Evolutionary conservation across 2,888 invertebrate genomes (phyloP).

Genomic region (Ichneumon xanthorius): DNA sequence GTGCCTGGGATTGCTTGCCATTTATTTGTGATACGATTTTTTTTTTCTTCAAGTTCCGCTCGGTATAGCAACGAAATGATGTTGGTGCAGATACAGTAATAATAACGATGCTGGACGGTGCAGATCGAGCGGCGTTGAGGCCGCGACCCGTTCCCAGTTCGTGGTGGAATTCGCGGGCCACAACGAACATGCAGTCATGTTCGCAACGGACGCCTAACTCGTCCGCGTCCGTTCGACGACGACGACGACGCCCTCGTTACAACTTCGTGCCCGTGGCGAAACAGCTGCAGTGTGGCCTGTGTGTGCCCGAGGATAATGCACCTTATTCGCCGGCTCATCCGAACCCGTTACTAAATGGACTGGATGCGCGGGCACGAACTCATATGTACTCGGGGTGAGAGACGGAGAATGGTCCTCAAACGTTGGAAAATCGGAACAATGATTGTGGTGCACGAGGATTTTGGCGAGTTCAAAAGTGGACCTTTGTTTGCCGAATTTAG

Average conservation of each 20-base stretch:
- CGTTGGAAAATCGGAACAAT: background rate
- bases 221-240: constrained; percentile 55
- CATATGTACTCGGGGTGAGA: constrained; percentile 10
- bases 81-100: constrained; percentile 43
- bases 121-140: constrained; percentile 39
- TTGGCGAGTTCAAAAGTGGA: background rate
- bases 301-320: constrained; percentile 49
- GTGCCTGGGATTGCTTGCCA: constrained; percentile 9
- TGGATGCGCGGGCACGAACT: background rate
- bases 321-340: constrained; percentile 46
- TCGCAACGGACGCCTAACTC: constrained; percentile 52
- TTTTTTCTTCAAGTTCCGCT: background rate
- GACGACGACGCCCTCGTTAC: constrained; percentile 60
- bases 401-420: background rate
- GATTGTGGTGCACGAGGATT: background rate
- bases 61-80: constrained; percentile 40
- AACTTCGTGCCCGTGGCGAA: constrained; percentile 54
- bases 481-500: background rate
- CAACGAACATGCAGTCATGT: constrained; percentile 27
- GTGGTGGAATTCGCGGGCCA: constrained; percentile 55
- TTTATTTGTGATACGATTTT: constrained; percentile 36
- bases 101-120: constrained; percentile 37
- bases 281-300: constrained; percentile 30
- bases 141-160: constrained; percentile 51
- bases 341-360: constrained; percentile 51